Evolutionary conservation across 1,140 invertebrate species (phyloP).

Genomic region (Myzus persicae): DNA sequence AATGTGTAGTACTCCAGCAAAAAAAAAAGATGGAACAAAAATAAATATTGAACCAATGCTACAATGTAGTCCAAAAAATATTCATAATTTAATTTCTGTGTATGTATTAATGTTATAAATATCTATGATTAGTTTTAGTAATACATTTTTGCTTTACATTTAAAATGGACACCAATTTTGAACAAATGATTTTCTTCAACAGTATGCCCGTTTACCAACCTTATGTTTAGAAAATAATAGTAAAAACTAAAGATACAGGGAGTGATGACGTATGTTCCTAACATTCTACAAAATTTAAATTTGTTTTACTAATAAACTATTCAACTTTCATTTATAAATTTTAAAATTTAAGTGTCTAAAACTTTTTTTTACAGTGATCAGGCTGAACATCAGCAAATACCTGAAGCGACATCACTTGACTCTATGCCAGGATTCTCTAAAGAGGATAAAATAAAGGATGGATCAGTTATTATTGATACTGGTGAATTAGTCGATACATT

Average conservation of each 20-base stretch:
- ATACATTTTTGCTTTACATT: not conserved
- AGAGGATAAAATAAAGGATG: not conserved
- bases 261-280: not conserved
- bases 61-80: not conserved
- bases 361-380: conserved; percentile 1
- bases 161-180: not conserved
- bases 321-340: not conserved
- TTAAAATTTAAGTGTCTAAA: not conserved
- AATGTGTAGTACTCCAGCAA: not conserved
- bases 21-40: not conserved
- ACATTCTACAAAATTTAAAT: not conserved
- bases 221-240: not conserved
- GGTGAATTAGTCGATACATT: conserved; percentile 54
- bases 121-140: not conserved
- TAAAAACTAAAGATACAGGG: not conserved
- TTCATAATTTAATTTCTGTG: not conserved
- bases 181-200: not conserved
- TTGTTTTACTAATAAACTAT: not conserved
- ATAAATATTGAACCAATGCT: not conserved
- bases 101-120: conserved; percentile 8
- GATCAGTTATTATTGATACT: conserved; percentile 46
- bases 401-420: conserved; percentile 29
- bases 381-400: not conserved
- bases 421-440: conserved; percentile 31
- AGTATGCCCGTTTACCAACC: not conserved